phyloP scores from a whole-genome alignment of 2,797 vertebrate genomes.

The Synaphobranchus kaupii region DNA sequence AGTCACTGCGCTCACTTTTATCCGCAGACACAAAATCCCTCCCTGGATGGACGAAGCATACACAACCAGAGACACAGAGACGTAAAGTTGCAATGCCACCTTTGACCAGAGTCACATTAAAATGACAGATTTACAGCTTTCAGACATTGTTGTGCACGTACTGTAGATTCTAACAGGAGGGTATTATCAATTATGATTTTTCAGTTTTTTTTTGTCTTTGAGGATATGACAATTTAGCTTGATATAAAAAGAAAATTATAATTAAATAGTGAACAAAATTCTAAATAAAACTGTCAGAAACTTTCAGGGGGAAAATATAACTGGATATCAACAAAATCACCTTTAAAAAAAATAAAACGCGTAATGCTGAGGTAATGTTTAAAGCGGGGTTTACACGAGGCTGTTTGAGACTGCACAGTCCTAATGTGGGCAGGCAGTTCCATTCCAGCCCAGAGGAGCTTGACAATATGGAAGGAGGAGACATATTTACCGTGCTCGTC shows the following conservation, averaged over 20 bases:
- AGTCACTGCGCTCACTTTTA: neutral
- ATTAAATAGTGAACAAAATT: neutral
- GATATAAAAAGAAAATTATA: neutral
- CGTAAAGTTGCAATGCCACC: too few relatives aligned
- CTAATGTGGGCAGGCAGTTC: neutral
- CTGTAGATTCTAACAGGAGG: too few relatives aligned
- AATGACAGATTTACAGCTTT: too few relatives aligned
- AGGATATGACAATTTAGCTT: neutral
- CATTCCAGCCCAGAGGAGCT: neutral
- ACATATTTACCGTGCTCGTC: conserved; percentile 11
- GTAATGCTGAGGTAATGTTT: neutral
- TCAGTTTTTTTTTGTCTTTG: neutral
- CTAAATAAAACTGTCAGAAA: neutral
- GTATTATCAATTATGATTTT: too few relatives aligned
- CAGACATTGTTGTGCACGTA: too few relatives aligned
- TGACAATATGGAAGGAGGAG: neutral
- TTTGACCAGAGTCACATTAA: too few relatives aligned
- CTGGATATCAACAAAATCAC: neutral
- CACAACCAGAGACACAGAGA: neutral
- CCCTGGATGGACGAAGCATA: neutral
- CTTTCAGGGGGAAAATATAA: neutral
- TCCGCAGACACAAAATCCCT: conserved; percentile 22
- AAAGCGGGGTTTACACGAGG: neutral
- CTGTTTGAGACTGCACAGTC: neutral
- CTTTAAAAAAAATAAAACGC: neutral